A percentile compares a stretch with the other conserved stretches of the same genome.
Evolutionary conservation across 2,113 vertebrate species (phyloP).

Genomic region (Cranoglanis bouderius): DNA sequence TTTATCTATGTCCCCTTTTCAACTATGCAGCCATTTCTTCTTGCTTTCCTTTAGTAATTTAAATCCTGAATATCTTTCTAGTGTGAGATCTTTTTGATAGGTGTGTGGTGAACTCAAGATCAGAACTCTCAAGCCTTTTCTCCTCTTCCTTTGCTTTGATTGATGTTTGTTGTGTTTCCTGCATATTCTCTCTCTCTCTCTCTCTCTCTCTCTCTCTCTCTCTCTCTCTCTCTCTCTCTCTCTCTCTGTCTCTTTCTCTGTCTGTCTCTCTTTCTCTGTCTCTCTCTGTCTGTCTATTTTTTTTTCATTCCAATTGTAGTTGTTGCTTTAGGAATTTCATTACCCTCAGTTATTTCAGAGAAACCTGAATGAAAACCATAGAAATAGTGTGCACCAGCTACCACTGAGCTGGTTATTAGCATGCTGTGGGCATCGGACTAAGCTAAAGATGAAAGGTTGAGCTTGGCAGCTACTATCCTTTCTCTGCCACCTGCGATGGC

Average conservation of each 20-base stretch:
- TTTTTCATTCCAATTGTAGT: background rate
- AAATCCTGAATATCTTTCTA: conserved; percentile 25
- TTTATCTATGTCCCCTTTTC: conserved; percentile 7
- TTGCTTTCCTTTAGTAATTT: conserved; percentile 12
- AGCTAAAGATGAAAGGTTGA: conserved; percentile 47
- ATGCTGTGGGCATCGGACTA: conserved; percentile 47
- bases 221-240: background rate
- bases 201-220: background rate
- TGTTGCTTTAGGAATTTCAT: conserved; percentile 2
- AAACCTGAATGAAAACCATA: background rate
- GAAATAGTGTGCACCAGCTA: conserved; percentile 24
- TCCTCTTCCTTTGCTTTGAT: background rate
- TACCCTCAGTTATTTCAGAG: background rate
- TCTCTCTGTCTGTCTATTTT: background rate
- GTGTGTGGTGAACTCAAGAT: conserved; percentile 30
- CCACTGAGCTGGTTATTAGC: conserved; percentile 38
- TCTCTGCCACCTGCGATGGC: conserved; percentile 50
- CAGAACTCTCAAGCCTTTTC: background rate
- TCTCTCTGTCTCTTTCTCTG: background rate
- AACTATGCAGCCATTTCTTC: background rate
- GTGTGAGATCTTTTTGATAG: conserved; percentile 28
- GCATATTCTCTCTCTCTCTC: background rate
- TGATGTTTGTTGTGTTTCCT: background rate
- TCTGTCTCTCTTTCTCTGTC: background rate
- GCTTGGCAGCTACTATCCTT: conserved; percentile 43